These are phyloP conservation scores for Mohoua ochrocephala DNA, from an alignment of 2,113 vertebrate genomes.

Conservation along the genomic window DNA sequence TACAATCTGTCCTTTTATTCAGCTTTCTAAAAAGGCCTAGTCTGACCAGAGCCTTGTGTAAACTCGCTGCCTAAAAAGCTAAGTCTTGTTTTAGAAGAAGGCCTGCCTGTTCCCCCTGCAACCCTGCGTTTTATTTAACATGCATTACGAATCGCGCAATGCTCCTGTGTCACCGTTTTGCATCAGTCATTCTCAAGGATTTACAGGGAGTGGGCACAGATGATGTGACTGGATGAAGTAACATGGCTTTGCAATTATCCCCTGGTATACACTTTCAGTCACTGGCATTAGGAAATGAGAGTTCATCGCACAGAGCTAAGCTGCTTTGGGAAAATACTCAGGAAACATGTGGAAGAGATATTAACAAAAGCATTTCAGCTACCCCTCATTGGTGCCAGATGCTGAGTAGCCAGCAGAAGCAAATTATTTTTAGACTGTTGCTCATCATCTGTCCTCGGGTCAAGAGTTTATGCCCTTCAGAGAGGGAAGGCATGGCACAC, in stretches of 20 bases:
- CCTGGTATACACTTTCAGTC: not conserved
- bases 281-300: slow-evolving; percentile 30
- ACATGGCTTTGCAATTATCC: slow-evolving; percentile 9
- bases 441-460: not conserved
- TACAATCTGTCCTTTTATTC: not conserved
- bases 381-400: not conserved
- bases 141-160: not conserved
- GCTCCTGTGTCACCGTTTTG: not conserved
- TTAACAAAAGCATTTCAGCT: not conserved
- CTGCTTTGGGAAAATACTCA: slow-evolving; percentile 49
- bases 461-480: not conserved
- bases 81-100: not conserved
- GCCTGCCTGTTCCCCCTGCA: not conserved
- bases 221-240: not conserved
- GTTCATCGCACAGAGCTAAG: not conserved
- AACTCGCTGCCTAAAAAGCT: not conserved
- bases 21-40: not conserved
- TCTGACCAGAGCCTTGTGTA: not conserved
- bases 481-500: not conserved
- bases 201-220: not conserved
- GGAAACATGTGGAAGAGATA: slow-evolving; percentile 35
- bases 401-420: not conserved
- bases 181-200: not conserved
- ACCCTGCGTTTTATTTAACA: not conserved
- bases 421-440: not conserved